Percentiles rank a stretch among this genome's conserved stretches.
phyloP scores from a whole-genome alignment of 2,888 invertebrate genomes.

The Eudasyphora cyanicolor region DNA sequence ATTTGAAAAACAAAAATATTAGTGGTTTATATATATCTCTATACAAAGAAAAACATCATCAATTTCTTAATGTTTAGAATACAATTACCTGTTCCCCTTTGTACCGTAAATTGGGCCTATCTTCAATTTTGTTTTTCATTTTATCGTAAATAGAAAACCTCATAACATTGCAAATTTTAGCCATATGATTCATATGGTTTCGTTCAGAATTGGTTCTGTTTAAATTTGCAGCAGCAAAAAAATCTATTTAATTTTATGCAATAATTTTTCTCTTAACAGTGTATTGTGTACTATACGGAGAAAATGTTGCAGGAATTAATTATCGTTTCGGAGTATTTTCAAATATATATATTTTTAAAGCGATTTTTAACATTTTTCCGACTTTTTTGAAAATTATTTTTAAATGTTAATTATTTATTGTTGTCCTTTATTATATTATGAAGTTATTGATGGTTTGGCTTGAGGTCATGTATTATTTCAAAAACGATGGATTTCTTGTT shows the following conservation, averaged over 20 bases:
- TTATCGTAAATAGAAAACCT: not conserved
- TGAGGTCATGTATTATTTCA: no score
- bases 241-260: not conserved
- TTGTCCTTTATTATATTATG: no score
- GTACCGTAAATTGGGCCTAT: not conserved
- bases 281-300: not conserved
- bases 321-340: no score
- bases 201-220: not conserved
- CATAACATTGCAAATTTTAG: slow-evolving; percentile 33
- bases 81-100: not conserved
- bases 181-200: slow-evolving; percentile 29
- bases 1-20: not conserved
- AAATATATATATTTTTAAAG: no score
- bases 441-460: no score
- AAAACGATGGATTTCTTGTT: no score
- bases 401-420: no score
- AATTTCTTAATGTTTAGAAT: not conserved
- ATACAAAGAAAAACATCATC: slow-evolving; percentile 11
- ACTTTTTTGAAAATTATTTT: not conserved
- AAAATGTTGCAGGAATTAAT: not conserved
- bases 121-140: not conserved
- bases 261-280: not conserved
- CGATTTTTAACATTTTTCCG: not conserved
- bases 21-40: no score
- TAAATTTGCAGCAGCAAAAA: not conserved